Evolutionary conservation across 2,797 vertebrate genomes (phyloP).

Genomic region (Pyrocephalus nanus): DNA sequence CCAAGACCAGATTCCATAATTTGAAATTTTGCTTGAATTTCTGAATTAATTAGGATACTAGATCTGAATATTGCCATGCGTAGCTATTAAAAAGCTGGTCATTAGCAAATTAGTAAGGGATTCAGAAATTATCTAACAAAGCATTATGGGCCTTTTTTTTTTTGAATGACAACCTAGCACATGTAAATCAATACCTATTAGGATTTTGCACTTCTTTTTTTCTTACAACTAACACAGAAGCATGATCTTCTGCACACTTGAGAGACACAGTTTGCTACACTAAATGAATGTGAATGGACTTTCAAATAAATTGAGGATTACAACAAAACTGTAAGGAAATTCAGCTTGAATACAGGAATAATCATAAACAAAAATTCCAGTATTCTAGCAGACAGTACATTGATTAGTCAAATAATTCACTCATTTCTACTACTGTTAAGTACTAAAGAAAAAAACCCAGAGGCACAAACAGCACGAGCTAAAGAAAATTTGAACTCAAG

Average conservation of each 20-base stretch:
- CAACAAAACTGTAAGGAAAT: neutral
- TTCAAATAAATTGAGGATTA: neutral
- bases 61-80: neutral
- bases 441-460: neutral
- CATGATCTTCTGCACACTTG: neutral
- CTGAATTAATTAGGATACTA: constrained; percentile 7
- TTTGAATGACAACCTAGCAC: neutral
- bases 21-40: neutral
- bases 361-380: neutral
- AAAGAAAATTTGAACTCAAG: neutral
- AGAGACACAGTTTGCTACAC: neutral
- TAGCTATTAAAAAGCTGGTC: neutral
- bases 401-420: neutral
- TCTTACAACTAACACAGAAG: neutral
- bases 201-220: neutral
- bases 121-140: neutral
- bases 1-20: neutral
- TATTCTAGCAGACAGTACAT: neutral
- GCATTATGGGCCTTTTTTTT: neutral
- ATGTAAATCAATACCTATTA: neutral
- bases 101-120: neutral
- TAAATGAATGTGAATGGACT: neutral
- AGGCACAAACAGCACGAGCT: neutral
- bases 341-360: neutral
- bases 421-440: neutral